phyloP scores from a whole-genome alignment of 2,888 invertebrate species.

The Drosophila niveifrons region DNA sequence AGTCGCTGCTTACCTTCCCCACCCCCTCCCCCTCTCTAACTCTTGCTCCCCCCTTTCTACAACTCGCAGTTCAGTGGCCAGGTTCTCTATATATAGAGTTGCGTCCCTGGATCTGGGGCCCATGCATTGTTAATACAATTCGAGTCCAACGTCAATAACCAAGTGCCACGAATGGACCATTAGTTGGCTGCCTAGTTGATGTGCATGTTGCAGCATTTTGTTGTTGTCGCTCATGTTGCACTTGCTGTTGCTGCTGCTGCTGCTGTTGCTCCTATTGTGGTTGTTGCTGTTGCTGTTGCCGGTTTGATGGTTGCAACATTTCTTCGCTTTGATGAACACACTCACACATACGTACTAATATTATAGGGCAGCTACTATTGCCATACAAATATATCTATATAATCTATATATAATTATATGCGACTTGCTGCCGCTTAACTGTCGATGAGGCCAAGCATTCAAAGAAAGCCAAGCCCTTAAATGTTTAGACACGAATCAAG shows the following conservation, averaged over 20 bases:
- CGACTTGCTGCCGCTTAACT: constrained; percentile 16
- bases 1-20: constrained; percentile 42
- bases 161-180: constrained; percentile 82
- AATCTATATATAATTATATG: constrained; percentile 61
- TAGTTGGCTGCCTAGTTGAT: constrained; percentile 71
- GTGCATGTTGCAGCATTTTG: constrained; percentile 50
- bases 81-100: constrained; percentile 19
- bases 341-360: constrained; percentile 15
- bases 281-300: constrained; percentile 26
- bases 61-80: constrained; percentile 49
- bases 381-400: constrained; percentile 11
- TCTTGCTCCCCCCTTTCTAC: background rate
- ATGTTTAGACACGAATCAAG: background rate
- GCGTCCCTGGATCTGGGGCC: constrained; percentile 40
- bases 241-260: constrained; percentile 16
- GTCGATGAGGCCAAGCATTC: constrained; percentile 51
- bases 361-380: constrained; percentile 17
- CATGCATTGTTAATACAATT: constrained; percentile 82
- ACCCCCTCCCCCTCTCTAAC: constrained; percentile 7
- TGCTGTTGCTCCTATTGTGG: constrained; percentile 25
- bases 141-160: constrained; percentile 80
- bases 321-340: constrained; percentile 54
- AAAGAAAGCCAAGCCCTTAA: constrained; percentile 65
- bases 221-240: constrained; percentile 21
- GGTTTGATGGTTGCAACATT: constrained; percentile 58